Evolutionary conservation across 2,888 invertebrate genomes (phyloP).

Genomic region (Papilio elwesi): DNA sequence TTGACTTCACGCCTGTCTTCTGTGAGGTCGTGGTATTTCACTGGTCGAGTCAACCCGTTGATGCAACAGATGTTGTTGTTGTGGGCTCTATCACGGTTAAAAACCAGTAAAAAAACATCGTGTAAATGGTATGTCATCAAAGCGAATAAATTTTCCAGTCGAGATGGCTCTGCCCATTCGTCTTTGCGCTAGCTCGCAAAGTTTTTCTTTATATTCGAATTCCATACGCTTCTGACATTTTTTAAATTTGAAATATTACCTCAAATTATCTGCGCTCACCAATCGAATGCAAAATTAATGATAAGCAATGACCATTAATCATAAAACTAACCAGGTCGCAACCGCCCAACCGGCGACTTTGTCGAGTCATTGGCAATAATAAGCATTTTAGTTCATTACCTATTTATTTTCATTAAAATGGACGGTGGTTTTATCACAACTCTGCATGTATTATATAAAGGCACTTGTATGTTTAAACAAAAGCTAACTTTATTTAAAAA

Average conservation of each 20-base stretch:
- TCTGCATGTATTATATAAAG: conserved; percentile 1
- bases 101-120: too few species aligned
- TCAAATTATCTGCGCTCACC: conserved; percentile 21
- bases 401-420: conserved; percentile 43
- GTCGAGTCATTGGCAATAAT: conserved; percentile 11
- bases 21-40: too few species aligned
- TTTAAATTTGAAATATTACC: not conserved
- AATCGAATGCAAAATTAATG: conserved; percentile 26
- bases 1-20: too few species aligned
- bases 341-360: not conserved
- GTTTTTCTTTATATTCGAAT: not conserved
- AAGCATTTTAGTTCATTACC: conserved; percentile 16
- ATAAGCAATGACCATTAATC: conserved; percentile 20
- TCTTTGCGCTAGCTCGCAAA: too few species aligned
- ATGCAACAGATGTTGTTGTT: too few species aligned
- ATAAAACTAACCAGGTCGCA: conserved; percentile 27
- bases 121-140: too few species aligned
- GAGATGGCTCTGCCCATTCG: too few species aligned
- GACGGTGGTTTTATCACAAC: conserved; percentile 51
- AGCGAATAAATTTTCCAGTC: too few species aligned
- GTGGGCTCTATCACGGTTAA: too few species aligned
- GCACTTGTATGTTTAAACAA: not conserved
- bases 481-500: not conserved
- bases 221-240: not conserved
- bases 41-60: too few species aligned